Conservation (phyloP, 2,888 invertebrate genomes). For the Microplitis deprimator region DNA sequence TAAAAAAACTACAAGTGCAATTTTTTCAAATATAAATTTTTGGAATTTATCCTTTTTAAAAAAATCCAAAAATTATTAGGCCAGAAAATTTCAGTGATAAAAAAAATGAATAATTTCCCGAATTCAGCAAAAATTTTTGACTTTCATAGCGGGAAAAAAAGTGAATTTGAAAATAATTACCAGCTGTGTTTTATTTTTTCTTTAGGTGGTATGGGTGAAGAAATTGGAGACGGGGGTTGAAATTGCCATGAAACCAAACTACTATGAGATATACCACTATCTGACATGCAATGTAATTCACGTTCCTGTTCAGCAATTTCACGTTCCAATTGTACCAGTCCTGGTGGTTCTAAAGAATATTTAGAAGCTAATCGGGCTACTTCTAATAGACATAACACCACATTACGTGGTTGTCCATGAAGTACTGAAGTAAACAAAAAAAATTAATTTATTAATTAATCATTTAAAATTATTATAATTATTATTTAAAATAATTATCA, state of each 20-base stretch:
- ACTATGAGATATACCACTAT: conserved; percentile 76
- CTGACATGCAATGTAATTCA: conserved; percentile 74
- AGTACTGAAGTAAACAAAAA: conserved; percentile 74
- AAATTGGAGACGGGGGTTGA: conserved; percentile 72
- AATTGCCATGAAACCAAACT: conserved; percentile 81
- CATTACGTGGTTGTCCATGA: conserved; percentile 87
- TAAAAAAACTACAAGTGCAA: no score
- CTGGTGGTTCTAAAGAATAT: conserved; percentile 86
- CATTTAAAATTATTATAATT: background rate
- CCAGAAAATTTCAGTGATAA: no score
- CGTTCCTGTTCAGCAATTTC: conserved; percentile 87
- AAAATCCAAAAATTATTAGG: no score
- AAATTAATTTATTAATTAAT: background rate
- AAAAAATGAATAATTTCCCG: no score
- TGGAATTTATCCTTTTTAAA: no score
- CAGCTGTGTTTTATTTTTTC: conserved; percentile 75
- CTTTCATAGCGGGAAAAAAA: background rate
- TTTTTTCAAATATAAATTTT: no score
- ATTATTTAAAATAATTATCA: background rate
- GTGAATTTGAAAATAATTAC: conserved; percentile 57
- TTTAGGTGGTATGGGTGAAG: conserved; percentile 68
- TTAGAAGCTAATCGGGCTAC: conserved; percentile 85
- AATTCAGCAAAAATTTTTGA: no score
- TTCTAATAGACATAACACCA: conserved; percentile 88
- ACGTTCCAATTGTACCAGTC: conserved; percentile 85